phyloP scores from a whole-genome alignment of 2,888 invertebrate species.

The Stictocephala bisonia region DNA sequence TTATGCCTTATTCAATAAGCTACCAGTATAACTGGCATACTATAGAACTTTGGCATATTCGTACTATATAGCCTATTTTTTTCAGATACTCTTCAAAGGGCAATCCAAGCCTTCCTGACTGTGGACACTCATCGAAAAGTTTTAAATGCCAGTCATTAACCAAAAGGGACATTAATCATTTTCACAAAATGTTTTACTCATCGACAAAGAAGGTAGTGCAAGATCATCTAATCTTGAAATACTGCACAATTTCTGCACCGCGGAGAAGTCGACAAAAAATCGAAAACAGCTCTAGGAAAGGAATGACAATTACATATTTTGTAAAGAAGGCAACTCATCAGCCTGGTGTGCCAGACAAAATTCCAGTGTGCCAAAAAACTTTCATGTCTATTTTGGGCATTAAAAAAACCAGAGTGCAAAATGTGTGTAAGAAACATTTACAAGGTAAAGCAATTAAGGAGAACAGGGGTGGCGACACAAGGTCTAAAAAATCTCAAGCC shows the following conservation, averaged over 20 bases:
- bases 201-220: conserved; percentile 22
- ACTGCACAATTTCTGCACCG: conserved; percentile 15
- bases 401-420: conserved; percentile 34
- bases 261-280: conserved; percentile 14
- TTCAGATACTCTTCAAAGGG: conserved; percentile 32
- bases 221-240: conserved; percentile 35
- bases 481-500: neutral
- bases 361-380: conserved; percentile 42
- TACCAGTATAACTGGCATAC: too few species aligned
- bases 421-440: conserved; percentile 18
- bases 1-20: too few species aligned
- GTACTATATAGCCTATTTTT: too few species aligned
- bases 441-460: conserved; percentile 11
- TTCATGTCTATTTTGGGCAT: conserved; percentile 33
- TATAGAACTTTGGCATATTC: too few species aligned
- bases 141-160: conserved; percentile 16
- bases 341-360: conserved; percentile 9
- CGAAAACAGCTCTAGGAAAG: conserved; percentile 43
- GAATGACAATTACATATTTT: conserved; percentile 27
- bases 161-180: conserved; percentile 30
- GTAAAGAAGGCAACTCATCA: conserved; percentile 33
- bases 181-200: conserved; percentile 15
- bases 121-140: conserved; percentile 29
- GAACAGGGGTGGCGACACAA: conserved; percentile 33
- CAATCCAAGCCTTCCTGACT: conserved; percentile 16